A percentile compares a stretch with the other conserved stretches of the same genome.
Conservation (phyloP, 2,888 invertebrate species). For the Colletes collaris region DNA sequence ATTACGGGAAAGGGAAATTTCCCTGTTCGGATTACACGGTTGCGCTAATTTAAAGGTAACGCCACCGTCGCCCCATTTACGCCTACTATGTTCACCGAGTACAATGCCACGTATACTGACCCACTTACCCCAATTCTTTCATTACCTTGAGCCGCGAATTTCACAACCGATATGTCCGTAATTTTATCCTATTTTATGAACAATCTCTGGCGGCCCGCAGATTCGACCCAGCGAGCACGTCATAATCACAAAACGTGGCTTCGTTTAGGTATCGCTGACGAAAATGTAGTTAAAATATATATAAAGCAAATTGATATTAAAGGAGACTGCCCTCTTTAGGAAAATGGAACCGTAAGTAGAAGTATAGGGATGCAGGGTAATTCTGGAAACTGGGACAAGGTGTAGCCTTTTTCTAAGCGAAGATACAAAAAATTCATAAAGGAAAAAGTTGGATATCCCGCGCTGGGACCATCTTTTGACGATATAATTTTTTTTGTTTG, state of each 20-base stretch:
- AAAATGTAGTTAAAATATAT: too few relatives aligned
- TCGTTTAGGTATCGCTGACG: neutral
- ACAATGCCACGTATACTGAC: conserved; percentile 56
- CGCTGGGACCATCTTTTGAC: too few relatives aligned
- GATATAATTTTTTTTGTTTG: too few relatives aligned
- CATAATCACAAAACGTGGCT: neutral
- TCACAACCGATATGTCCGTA: conserved; percentile 25
- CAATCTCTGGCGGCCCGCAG: neutral
- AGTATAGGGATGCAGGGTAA: too few relatives aligned
- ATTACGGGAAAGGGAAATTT: conserved; percentile 39
- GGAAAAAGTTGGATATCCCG: too few relatives aligned
- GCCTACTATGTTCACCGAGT: conserved; percentile 49
- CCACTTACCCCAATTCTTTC: conserved; percentile 65
- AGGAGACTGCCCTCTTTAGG: too few relatives aligned
- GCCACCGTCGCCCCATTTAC: conserved; percentile 55
- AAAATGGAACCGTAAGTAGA: too few relatives aligned
- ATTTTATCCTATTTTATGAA: conserved; percentile 26
- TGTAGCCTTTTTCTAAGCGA: too few relatives aligned
- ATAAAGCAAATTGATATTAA: too few relatives aligned
- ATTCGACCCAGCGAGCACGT: neutral
- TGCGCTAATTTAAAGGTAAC: conserved; percentile 56
- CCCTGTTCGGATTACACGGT: conserved; percentile 36
- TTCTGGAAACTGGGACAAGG: too few relatives aligned
- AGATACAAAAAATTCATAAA: too few relatives aligned
- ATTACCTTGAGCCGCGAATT: conserved; percentile 50